Evolutionary conservation across 2,113 vertebrate species (phyloP).

Genomic region (Tragulus kanchil): DNA sequence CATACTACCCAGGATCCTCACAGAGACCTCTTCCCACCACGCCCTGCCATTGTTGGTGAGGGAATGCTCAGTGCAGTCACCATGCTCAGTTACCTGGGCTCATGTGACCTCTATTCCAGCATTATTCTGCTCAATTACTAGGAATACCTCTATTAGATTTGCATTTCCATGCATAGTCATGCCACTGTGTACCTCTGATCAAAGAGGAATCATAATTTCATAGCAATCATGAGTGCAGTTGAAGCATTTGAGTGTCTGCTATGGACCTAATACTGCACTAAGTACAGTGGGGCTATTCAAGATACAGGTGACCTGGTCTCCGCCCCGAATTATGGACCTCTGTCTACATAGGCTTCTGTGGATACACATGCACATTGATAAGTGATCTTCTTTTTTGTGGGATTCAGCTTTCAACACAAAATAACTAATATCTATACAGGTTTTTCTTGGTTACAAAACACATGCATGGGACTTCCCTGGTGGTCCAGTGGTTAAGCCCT

Average conservation of each 20-base stretch:
- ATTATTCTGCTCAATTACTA: background rate
- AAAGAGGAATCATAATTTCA: background rate
- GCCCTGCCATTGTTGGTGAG: background rate
- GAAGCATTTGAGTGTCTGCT: background rate
- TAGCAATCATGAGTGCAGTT: background rate
- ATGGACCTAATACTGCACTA: fast-evolving
- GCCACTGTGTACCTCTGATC: background rate
- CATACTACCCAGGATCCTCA: background rate
- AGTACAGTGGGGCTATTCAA: background rate
- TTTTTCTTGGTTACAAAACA: background rate
- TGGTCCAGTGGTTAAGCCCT: too few species aligned
- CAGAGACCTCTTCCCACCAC: fast-evolving
- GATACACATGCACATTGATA: fast-evolving
- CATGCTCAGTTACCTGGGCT: background rate
- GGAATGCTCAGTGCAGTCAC: fast-evolving
- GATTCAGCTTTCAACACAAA: background rate
- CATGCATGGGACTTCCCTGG: too few species aligned
- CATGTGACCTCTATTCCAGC: fast-evolving
- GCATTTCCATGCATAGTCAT: background rate
- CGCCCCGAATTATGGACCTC: background rate
- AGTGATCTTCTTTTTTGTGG: background rate
- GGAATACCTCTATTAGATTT: background rate
- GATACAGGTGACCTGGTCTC: fast-evolving
- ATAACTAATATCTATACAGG: background rate
- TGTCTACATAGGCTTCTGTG: background rate